A percentile compares a stretch with the other conserved stretches of the same genome.
Conservation (phyloP, 2,888 invertebrate species). For the Suillia variegata region DNA sequence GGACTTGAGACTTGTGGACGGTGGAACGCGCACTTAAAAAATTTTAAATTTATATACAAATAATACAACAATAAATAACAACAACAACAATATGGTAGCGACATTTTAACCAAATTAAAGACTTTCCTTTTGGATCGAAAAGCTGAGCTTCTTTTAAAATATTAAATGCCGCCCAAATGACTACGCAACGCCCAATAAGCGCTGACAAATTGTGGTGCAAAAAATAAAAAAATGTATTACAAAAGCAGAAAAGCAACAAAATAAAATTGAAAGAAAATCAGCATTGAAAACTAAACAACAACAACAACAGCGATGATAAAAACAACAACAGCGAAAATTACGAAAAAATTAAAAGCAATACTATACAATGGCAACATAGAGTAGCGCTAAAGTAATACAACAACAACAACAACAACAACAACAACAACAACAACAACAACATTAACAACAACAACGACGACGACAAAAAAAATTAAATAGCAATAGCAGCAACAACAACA, state of each 20-base stretch:
- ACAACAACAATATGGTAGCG: not conserved
- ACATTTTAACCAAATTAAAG: not conserved
- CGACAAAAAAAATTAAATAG: conserved; percentile 33
- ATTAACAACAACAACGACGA: conserved; percentile 12
- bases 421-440: not conserved
- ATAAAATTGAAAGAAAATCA: conserved; percentile 14
- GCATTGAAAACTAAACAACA: conserved; percentile 21
- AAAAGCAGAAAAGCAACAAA: conserved; percentile 1
- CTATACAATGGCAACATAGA: too few species aligned
- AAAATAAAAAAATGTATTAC: not conserved
- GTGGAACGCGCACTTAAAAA: too few species aligned
- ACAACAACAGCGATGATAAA: conserved; percentile 11
- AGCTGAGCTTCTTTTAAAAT: too few species aligned
- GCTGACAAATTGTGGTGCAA: not conserved
- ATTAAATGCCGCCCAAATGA: too few species aligned
- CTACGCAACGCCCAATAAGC: too few species aligned
- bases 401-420: conserved; percentile 21
- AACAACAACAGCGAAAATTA: not conserved
- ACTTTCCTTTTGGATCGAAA: not conserved
- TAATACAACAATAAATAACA: not conserved
- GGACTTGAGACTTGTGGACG: too few species aligned
- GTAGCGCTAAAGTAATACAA: too few species aligned
- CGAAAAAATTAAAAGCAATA: conserved; percentile 15
- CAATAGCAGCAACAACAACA: too few species aligned
- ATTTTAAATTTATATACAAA: too few species aligned